Conservation (phyloP, 1,140 invertebrate species). For the Meloidogyne exigua region DNA sequence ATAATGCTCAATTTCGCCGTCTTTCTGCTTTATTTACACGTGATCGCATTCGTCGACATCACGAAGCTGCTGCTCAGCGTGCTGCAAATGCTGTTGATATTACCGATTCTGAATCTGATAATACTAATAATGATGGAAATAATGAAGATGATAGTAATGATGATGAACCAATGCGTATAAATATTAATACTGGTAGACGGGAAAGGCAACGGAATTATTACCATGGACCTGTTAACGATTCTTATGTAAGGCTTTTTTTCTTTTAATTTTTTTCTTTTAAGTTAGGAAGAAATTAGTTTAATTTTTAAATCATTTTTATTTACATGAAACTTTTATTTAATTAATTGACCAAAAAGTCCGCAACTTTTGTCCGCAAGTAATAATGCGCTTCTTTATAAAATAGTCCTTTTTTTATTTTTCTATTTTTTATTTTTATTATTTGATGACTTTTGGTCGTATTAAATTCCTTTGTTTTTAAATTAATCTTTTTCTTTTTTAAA, state of each 20-base stretch:
- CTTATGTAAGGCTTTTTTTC: constrained; percentile 5
- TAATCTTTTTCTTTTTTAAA: constrained; percentile 6
- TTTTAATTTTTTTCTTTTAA: background rate
- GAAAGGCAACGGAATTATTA: background rate
- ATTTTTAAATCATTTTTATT: background rate
- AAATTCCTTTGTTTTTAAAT: no score
- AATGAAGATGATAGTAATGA: background rate
- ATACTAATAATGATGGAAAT: constrained; percentile 1
- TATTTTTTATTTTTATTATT: no score
- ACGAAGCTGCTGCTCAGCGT: constrained; percentile 3
- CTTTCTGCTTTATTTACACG: constrained; percentile 17
- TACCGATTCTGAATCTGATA: background rate
- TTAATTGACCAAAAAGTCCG: no score
- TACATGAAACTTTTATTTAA: no score
- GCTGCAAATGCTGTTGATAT: background rate
- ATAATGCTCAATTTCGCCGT: constrained; percentile 7
- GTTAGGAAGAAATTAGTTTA: background rate
- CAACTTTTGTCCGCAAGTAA: no score
- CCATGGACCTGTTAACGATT: background rate
- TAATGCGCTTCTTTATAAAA: no score
- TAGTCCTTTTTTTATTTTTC: no score
- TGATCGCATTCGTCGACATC: constrained; percentile 20
- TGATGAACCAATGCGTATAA: no score
- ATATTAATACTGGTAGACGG: background rate
- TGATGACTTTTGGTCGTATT: no score